Evolutionary conservation across 2,797 vertebrate genomes (phyloP), one percentile per base, ranked within the genome.

Genomic region (Carcharodon carcharias): DNA sequence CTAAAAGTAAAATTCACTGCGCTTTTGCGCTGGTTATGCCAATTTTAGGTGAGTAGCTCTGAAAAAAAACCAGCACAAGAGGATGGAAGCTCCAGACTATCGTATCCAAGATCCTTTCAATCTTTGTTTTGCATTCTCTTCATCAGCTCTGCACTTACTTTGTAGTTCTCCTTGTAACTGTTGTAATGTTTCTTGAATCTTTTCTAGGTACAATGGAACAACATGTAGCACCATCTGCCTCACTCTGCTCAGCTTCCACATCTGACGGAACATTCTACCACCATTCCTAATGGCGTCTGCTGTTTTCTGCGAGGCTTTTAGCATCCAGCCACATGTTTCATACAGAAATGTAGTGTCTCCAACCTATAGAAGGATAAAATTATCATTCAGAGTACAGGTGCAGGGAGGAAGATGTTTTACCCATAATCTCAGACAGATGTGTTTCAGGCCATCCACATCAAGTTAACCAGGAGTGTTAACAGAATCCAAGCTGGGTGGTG

Each of bases 131-230:
- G 26, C 89, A 40, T 21, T 4, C 89, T 28, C 50, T 58, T 89
- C 28, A 28, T 91, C 11, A 56, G 85, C 2, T 61, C 31, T 96
- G 45, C 69, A 80, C 99, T 98, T 97, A 99, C 98, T 97, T 97
- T 97, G 98, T 93, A 99, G 97, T 96, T 99, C 98, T 16, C 97
- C 98, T 96, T 97, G 97, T 96, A 98, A 97, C 96, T 98, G 98
- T 95, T 97, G 97, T 26, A 98, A 98, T 45, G 97, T 65, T 0
- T 96, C 97, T 95, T 98, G 98, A 96, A 98, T 97, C 96, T 97
- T 97, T 18, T 95, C 77, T 96, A 99, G 98, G 65, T 97, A 97
- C 88, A 97, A 96, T 0, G 97, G 98, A 95, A 99, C 96, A 88
- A 96, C 96, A 61, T 96, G 96, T 0, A 97, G 98, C 96, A 98